Conservation (phyloP, 2,113 vertebrate genomes). For the Megaptera novaeangliae region DNA sequence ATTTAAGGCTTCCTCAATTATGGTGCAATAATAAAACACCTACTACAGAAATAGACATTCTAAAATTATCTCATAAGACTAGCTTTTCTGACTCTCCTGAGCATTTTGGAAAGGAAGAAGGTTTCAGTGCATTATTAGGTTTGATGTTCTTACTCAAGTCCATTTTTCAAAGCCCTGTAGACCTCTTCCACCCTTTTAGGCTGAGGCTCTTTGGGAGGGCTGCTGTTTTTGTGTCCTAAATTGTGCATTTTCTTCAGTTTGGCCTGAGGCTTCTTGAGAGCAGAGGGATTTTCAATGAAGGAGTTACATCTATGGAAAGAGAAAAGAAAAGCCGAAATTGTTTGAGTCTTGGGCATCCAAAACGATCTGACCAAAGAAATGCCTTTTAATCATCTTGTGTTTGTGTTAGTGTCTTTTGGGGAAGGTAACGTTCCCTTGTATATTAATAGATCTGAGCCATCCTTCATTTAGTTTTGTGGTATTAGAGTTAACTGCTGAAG, state of each 20-base stretch:
- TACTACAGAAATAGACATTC: not conserved
- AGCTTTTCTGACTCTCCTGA: not conserved
- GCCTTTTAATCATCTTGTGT: not conserved
- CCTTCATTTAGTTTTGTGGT: not conserved
- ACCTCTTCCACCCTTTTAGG: constrained; percentile 94
- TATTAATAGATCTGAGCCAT: not conserved
- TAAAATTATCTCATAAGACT: not conserved
- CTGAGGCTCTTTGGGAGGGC: constrained; percentile 91
- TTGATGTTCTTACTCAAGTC: constrained; percentile 89
- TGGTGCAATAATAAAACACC: not conserved
- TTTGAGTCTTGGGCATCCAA: constrained; percentile 27
- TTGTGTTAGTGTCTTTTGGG: not conserved
- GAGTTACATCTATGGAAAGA: constrained; percentile 91
- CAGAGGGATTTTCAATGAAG: constrained; percentile 94
- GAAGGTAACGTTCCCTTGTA: not conserved
- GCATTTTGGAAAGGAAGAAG: not conserved
- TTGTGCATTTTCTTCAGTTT: constrained; percentile 95
- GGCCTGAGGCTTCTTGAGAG: constrained; percentile 93
- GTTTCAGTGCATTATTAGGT: accelerated
- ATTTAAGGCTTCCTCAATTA: not conserved
- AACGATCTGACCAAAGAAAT: not conserved
- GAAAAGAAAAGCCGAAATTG: constrained; percentile 46
- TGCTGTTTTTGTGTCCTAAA: constrained; percentile 91
- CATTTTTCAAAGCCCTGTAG: constrained; percentile 91
- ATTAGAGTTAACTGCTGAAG: constrained; percentile 15